A percentile compares a stretch with the other conserved stretches of the same genome.
Conservation (phyloP, 2,113 vertebrate genomes). For the Silurus meridionalis region DNA sequence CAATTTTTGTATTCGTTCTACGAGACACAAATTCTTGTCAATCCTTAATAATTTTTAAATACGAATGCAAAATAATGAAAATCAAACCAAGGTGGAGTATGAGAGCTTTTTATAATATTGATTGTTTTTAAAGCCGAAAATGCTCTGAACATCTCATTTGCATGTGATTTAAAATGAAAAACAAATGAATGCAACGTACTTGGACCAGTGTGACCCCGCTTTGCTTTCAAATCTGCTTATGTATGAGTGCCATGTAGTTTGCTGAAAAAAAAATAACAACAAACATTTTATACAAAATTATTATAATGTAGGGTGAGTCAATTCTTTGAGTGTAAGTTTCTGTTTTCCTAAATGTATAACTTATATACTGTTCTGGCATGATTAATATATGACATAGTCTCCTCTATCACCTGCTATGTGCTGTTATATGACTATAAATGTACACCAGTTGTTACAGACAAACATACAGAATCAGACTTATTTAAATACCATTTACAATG, state of each 20-base stretch:
- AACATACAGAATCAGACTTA: not conserved
- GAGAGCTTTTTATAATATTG: not conserved
- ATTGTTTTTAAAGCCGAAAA: not conserved
- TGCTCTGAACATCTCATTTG: slow-evolving; percentile 7
- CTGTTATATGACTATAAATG: not conserved
- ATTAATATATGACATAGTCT: not conserved
- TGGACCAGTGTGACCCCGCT: not conserved
- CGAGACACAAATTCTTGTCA: not conserved
- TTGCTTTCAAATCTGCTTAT: not conserved
- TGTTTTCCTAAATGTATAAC: not conserved
- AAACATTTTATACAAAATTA: not conserved
- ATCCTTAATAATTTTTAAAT: too few relatives aligned
- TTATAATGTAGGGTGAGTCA: not conserved
- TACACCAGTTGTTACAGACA: not conserved
- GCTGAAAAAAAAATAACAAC: not conserved
- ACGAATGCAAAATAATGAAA: not conserved
- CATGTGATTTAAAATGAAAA: slow-evolving; percentile 14
- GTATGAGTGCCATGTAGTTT: not conserved
- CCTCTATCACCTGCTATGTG: not conserved
- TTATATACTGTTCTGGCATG: not conserved
- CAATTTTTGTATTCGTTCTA: not conserved
- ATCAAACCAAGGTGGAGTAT: not conserved
- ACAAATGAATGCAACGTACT: slow-evolving; percentile 7
- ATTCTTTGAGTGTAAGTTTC: not conserved
- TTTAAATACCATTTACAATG: slow-evolving; percentile 2